Base-by-base conservation (phyloP, 2,113 vertebrate genomes). In the Vanacampus margaritifer region DNA sequence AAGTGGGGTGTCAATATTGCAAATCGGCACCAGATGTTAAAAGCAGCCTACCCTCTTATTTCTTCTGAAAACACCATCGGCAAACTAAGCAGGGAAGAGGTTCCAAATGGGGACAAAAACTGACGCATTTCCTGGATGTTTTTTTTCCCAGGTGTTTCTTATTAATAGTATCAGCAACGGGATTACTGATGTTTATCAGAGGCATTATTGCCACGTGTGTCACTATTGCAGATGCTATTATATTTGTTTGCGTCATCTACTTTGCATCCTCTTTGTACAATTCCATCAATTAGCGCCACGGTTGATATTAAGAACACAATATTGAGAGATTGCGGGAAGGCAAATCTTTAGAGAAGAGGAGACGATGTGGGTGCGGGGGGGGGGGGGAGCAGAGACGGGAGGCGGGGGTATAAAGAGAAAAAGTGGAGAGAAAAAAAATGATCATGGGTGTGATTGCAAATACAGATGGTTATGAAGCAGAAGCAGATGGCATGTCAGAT, bases 401-500 rank as follows among this genome's bases (percentile, higher is more conserved):
- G n/a, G 24, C 24, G 41, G 24, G 23, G 59, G 8, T 28, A 9
- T 41, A 45, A 50, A 51, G 62, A 21, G 43, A 35, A n/a, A 53
- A 56, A 26, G 32, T 43, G 68, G n/a, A n/a, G n/a, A 32, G 4
- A 32, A 32, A 57, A 35, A 69, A 79, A 71, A 82, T 61, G 68
- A 84, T 72, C 78, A 63, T 79, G 79, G 64, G 68, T 77, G 62
- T 51, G 71, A 83, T 84, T 88, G 75, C 67, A 65, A 72, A 80
- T 88, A 81, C 89, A 90, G 91, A 91, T 91, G 90, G 88, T 84
- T 88, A 77, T 90, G 88, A 84, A 80, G 79, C 76, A 32, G 51
- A 83, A 80, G 85, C 91, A 92, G 89, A 90, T 90, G 90, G 88
- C 71, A 72, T 79, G 88, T 90, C 89, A 89, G 81, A 89, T 84